Conservation (phyloP, 1,140 invertebrate species). For the Drosophila kanapiae region DNA sequence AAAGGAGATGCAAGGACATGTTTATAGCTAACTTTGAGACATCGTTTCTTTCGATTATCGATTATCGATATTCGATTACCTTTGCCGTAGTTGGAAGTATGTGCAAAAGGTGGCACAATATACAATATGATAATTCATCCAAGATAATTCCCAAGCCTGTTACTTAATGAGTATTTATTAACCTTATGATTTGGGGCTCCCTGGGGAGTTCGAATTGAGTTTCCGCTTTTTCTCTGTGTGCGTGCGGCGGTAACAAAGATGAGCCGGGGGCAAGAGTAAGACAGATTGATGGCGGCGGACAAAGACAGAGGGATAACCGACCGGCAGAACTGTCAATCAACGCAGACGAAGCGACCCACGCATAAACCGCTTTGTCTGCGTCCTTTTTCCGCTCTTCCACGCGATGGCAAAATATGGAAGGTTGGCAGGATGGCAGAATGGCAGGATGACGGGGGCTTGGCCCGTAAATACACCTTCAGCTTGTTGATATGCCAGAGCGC, state of each 20-base stretch:
- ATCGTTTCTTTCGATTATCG: too few species aligned
- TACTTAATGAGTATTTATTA: neutral
- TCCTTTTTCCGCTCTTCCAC: conserved; percentile 12
- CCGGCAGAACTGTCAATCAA: conserved; percentile 34
- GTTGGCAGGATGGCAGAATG: neutral
- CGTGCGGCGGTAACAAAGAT: neutral
- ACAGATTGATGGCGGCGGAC: conserved; percentile 5
- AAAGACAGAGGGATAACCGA: conserved; percentile 16
- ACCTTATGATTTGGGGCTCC: neutral
- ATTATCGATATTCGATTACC: too few species aligned
- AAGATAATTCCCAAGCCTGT: too few species aligned
- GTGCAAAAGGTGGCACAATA: too few species aligned
- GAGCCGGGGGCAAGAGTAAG: conserved; percentile 4
- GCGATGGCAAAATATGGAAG: neutral
- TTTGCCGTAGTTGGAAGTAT: too few species aligned
- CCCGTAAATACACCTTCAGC: conserved; percentile 42
- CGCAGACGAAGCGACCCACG: conserved; percentile 37
- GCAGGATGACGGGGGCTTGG: conserved; percentile 21
- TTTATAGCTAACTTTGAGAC: too few species aligned
- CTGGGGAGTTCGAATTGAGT: neutral
- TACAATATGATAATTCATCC: neutral
- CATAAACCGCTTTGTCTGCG: conserved; percentile 43
- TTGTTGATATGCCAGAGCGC: conserved; percentile 33
- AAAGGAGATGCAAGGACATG: too few species aligned
- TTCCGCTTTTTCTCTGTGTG: neutral